These are phyloP conservation scores for Nyleta sp. DNA, from an alignment of 2,888 invertebrate genomes.

Conservation along the genomic window DNA sequence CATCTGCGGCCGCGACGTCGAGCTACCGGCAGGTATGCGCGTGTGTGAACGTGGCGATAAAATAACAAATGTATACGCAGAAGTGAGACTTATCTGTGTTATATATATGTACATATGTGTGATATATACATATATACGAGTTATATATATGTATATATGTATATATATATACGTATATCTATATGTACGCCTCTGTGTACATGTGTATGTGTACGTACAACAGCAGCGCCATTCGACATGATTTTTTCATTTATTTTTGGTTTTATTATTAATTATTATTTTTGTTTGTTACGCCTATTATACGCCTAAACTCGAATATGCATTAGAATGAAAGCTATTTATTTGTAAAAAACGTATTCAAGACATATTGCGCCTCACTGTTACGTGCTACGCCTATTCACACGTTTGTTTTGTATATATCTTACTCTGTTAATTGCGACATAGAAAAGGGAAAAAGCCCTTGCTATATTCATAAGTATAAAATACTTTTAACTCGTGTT, in stretches of 20 bases:
- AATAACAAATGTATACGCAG: constrained; percentile 56
- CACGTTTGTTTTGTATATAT: constrained; percentile 62
- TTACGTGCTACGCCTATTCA: constrained; percentile 64
- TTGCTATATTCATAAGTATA: constrained; percentile 60
- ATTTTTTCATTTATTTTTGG: constrained; percentile 41
- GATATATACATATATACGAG: constrained; percentile 35
- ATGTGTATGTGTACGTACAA: constrained; percentile 53
- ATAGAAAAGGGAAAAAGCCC: constrained; percentile 65
- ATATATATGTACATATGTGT: constrained; percentile 35
- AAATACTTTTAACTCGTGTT: constrained; percentile 61
- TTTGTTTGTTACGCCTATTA: constrained; percentile 55
- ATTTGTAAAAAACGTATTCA: constrained; percentile 65
- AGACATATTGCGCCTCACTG: constrained; percentile 57
- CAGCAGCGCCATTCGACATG: constrained; percentile 45
- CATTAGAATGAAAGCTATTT: constrained; percentile 63
- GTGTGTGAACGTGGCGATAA: constrained; percentile 28
- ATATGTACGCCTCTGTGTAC: constrained; percentile 33
- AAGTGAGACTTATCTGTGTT: constrained; percentile 53
- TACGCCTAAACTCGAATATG: constrained; percentile 60
- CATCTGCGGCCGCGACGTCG: constrained; percentile 22
- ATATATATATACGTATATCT: constrained; percentile 24
- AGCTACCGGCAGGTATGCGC: constrained; percentile 14
- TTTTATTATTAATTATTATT: constrained; percentile 41
- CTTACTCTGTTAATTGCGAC: constrained; percentile 63
- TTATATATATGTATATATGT: constrained; percentile 23